Percentiles rank a stretch among this genome's conserved stretches.
phyloP scores from a whole-genome alignment of 2,888 invertebrate species.

The Lepidocyrtoides sp. region DNA sequence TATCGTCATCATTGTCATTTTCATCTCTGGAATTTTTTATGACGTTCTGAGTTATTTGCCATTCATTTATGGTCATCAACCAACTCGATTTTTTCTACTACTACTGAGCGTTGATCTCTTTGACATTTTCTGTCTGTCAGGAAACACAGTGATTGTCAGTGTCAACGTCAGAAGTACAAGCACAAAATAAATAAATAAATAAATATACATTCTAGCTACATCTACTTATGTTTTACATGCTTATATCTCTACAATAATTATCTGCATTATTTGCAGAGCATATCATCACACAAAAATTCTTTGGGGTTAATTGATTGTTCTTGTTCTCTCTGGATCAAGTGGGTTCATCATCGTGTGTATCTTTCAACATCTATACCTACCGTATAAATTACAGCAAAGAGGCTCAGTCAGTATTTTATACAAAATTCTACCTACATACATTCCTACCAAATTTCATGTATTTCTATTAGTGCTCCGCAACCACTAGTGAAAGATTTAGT shows the following conservation, averaged over 20 bases:
- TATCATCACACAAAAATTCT: slow-evolving; percentile 45
- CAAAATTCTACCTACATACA: neutral
- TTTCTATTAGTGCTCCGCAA: neutral
- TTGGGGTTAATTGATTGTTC: slow-evolving; percentile 30
- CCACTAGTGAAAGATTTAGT: slow-evolving; percentile 46
- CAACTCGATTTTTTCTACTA: neutral
- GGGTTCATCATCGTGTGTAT: neutral
- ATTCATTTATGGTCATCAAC: neutral
- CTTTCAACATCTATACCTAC: slow-evolving; percentile 33
- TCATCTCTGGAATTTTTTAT: slow-evolving; percentile 24
- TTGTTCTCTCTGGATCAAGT: slow-evolving; percentile 29
- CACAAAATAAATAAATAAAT: neutral
- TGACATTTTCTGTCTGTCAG: slow-evolving; percentile 25
- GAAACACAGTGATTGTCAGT: slow-evolving; percentile 17
- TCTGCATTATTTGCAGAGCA: slow-evolving; percentile 7
- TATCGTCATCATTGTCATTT: slow-evolving; percentile 15
- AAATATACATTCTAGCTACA: neutral
- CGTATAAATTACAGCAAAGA: neutral
- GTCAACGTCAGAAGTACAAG: neutral
- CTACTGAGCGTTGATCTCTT: neutral
- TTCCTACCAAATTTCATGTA: neutral
- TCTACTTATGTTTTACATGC: too few species aligned
- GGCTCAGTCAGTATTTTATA: slow-evolving; percentile 34
- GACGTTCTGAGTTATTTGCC: neutral
- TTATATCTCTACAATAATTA: neutral